A percentile compares a stretch with the other conserved stretches of the same genome.
Conservation (phyloP, 2,888 invertebrate species). For the Leptopilina myrica region DNA sequence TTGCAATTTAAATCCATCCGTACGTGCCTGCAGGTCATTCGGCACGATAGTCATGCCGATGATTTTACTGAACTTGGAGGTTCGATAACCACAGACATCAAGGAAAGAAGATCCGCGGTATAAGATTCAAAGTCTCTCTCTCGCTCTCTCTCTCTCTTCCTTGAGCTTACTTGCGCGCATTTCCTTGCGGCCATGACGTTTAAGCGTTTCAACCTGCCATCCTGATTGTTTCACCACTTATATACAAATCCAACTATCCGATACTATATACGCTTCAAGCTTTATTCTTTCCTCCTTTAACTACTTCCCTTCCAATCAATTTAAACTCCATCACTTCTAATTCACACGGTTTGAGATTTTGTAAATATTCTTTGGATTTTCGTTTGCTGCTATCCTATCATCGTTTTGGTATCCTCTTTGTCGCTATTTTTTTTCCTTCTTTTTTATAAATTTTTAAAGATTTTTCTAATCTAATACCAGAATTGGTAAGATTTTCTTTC, state of each 20-base stretch:
- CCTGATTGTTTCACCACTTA: constrained; percentile 40
- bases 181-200: constrained; percentile 41
- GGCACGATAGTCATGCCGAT: constrained; percentile 64
- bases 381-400: no score
- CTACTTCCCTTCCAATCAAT: constrained; percentile 21
- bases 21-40: constrained; percentile 73
- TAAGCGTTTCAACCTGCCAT: constrained; percentile 38
- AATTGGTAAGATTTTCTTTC: no score
- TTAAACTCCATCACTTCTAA: not conserved
- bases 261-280: not conserved
- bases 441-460: no score
- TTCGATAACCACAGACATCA: constrained; percentile 63
- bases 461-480: no score
- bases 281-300: constrained; percentile 7
- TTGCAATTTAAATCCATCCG: constrained; percentile 74
- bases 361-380: no score
- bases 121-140: not conserved
- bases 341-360: constrained; percentile 14
- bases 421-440: no score
- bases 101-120: constrained; percentile 52
- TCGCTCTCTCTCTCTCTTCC: not conserved
- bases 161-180: constrained; percentile 17
- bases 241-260: constrained; percentile 25
- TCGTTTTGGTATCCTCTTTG: no score
- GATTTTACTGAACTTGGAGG: constrained; percentile 65